Base-by-base conservation (phyloP, 2,888 invertebrate genomes). In the Dryobota labecula region DNA sequence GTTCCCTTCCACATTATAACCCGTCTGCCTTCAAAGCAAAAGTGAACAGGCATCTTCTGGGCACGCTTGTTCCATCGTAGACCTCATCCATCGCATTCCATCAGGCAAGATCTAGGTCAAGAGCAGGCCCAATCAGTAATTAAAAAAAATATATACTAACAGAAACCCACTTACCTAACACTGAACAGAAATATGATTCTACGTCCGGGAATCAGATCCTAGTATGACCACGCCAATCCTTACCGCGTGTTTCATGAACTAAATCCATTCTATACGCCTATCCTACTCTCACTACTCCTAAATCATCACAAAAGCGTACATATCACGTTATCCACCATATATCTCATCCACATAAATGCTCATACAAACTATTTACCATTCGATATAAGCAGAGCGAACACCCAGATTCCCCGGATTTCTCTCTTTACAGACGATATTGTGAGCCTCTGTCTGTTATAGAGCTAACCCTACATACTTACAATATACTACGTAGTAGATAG, bases 371-470 rank as follows among this genome's bases (percentile, higher is more conserved):
- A 78, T 62, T 75, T 41, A 75, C 61, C 11, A 58, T 65, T 62
- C 65, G 53, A 62, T 66, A 70, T 81, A 76, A 81, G 58, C 80
- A 91, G 88, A 90, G 84, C 73, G 65, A 58, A 65, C 70, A 51
- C 49, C 73, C 72, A 82, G 78, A 80, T 79, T 79, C 75, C 61
- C 54, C 66, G 70, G 71, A 81, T 78, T 70, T 76, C 61, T 47
- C 38, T 60, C 45, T 13, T 47, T 20, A 51, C 45, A 72, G 82
- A 81, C 86, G 85, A 87, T 88, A 88, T 84, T 70, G 74, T 78
- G 69, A 78, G 76, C 83, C 79, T 73, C 78, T 71, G 76, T 82
- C 81, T 69, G 69, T 69, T 70, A 57, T 76, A 89, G 86, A 86
- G 86, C 43, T 85, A 78, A 47, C 76, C 65, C 24, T 18, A 65